These are phyloP conservation scores for Tyto alba DNA, from an alignment of 2,113 vertebrate species.

Conservation along the genomic window DNA sequence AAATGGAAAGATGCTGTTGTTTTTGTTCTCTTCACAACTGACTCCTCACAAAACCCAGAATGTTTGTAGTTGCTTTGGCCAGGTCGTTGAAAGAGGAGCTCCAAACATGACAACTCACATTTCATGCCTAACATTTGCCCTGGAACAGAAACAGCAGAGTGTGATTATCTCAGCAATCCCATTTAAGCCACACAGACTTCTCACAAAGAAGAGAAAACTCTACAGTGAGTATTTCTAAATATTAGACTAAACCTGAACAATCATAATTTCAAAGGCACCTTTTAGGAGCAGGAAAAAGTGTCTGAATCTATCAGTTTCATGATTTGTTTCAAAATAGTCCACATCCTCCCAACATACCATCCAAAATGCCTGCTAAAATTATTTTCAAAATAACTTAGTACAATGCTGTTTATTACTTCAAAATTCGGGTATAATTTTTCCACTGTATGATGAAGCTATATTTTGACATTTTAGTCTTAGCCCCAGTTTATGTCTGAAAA, in stretches of 20 bases:
- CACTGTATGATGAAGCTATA: conserved; percentile 28
- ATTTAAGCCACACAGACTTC: not conserved
- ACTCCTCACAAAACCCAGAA: not conserved
- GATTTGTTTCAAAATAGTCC: not conserved
- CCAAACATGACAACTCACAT: conserved; percentile 18
- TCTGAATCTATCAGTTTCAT: not conserved
- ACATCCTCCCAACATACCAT: not conserved
- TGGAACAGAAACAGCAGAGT: conserved; percentile 12
- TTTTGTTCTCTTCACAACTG: not conserved
- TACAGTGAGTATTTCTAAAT: conserved; percentile 49
- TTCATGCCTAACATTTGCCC: not conserved
- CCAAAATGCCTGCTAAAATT: not conserved
- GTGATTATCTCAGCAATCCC: conserved; percentile 50
- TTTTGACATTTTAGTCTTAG: conserved; percentile 48
- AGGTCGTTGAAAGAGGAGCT: not conserved
- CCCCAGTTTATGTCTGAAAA: conserved; percentile 10
- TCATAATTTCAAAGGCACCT: conserved; percentile 32
- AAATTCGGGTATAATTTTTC: not conserved
- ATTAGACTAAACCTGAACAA: conserved; percentile 35
- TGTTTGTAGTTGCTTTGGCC: not conserved
- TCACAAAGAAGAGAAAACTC: conserved; percentile 56
- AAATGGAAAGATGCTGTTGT: not conserved
- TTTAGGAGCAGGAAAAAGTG: not conserved
- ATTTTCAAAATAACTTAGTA: not conserved
- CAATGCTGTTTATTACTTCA: not conserved